Evolutionary conservation across 1,140 invertebrate species (phyloP), one percentile per base, ranked within the genome.

Genomic region (Drosophila equinoxialis): DNA sequence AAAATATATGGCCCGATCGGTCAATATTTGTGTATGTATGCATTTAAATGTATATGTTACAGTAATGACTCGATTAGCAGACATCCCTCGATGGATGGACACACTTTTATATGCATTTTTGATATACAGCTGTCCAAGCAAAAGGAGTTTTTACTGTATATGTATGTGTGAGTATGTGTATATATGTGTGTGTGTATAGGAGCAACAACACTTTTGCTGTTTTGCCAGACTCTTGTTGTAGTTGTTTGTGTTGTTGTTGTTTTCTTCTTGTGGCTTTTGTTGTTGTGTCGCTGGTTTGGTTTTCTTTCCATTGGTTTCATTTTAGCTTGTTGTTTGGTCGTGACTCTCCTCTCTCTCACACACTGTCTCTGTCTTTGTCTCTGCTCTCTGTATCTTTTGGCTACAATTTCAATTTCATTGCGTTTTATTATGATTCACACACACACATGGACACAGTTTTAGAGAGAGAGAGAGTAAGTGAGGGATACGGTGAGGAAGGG

Each of bases 341-440:
- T 61, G 64, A 45, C 45, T 59, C 33, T 68, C 42, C 69, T 58
- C 42, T 10, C 30, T 6, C 30, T 30, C 6, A 3, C 30, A 30
- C 30, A 30, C 23, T 26, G 30, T 30, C 30, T 30, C 30, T 30
- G 30, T 30, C 6, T 30, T 26, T 26, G 30, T 30, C 30, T 30
- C 30, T 30, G 30, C n/a, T 45, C 37, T 45, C 42, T 14, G 33
- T 41, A 10, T 33, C 51, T 70, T 51, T 59, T 64, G 77, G 77
- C 79, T 79, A 87, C 79, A 87, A 89, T 80, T 87, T 87, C 84
- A 89, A 80, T 87, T 87, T 87, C 80, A 81, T 79, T 82, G 83
- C 75, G 71, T 72, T 87, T 87, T 82, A 79, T 77, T 89, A 89
- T 87, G 83, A 87, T 89, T 87, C 83, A 87, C 84, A 76, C 61